These are phyloP conservation scores for Pogonomyrmex barbatus DNA, from an alignment of 1,140 invertebrate species.

Conservation along the genomic window DNA sequence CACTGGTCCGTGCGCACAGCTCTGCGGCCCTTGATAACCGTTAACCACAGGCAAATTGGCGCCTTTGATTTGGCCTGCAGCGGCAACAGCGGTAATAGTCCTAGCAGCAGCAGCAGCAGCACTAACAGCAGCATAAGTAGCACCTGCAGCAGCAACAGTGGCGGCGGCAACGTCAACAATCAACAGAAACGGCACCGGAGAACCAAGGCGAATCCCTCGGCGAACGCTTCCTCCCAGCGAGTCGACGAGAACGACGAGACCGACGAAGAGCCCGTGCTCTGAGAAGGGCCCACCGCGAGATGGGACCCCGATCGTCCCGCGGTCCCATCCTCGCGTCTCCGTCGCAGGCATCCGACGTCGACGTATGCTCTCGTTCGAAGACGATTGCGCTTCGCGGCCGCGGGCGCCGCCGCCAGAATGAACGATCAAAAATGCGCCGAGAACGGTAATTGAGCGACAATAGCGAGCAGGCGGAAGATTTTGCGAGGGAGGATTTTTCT, in stretches of 20 bases:
- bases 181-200: constrained; percentile 77
- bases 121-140: constrained; percentile 68
- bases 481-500: background rate
- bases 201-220: constrained; percentile 75
- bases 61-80: constrained; percentile 63
- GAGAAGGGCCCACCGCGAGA: constrained; percentile 72
- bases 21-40: constrained; percentile 89
- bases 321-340: constrained; percentile 70
- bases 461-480: background rate
- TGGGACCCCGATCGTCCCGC: constrained; percentile 63
- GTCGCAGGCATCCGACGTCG: constrained; percentile 56
- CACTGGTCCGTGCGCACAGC: constrained; percentile 90
- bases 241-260: constrained; percentile 82
- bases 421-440: constrained; percentile 32
- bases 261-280: constrained; percentile 83
- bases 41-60: constrained; percentile 68
- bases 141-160: constrained; percentile 23
- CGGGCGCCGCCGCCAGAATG: background rate
- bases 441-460: constrained; percentile 16
- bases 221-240: constrained; percentile 58
- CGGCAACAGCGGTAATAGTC: constrained; percentile 67
- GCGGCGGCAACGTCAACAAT: background rate
- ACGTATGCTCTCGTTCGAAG: constrained; percentile 61
- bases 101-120: constrained; percentile 72
- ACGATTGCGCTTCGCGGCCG: constrained; percentile 62